Conservation (phyloP, 92 coral and sea anemone genomes). For the Bergia sp. region DNA sequence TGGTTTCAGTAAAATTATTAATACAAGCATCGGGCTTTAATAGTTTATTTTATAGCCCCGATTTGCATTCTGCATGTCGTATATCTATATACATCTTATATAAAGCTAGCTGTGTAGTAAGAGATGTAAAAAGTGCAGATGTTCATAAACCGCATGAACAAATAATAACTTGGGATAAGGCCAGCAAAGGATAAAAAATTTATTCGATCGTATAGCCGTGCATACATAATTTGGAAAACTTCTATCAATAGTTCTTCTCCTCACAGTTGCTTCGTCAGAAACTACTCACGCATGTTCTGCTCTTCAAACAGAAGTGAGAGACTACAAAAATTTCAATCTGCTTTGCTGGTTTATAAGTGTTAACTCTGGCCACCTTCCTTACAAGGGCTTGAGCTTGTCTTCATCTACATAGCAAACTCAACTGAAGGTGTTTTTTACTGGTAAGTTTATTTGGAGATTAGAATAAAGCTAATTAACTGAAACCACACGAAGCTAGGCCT, state of each 20-base stretch:
- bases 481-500: not conserved
- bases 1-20: too few species aligned
- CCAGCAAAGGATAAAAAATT: slow-evolving; percentile 24
- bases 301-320: not conserved
- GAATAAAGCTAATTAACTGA: not conserved
- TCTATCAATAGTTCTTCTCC: not conserved
- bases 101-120: too few species aligned
- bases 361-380: too few species aligned
- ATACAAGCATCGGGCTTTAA: too few species aligned
- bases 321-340: not conserved
- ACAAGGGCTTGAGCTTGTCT: too few species aligned
- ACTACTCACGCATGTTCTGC: not conserved
- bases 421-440: not conserved
- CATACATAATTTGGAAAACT: not conserved
- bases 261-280: not conserved
- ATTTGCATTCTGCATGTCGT: too few species aligned
- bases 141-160: not conserved
- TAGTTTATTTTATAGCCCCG: too few species aligned
- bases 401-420: too few species aligned
- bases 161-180: slow-evolving; percentile 4
- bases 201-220: not conserved
- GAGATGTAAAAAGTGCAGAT: not conserved
- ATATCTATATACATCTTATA: too few species aligned
- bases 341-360: not conserved
- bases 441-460: not conserved